Base-by-base conservation (phyloP, 2,113 vertebrate genomes). In the Sylvia atricapilla region DNA sequence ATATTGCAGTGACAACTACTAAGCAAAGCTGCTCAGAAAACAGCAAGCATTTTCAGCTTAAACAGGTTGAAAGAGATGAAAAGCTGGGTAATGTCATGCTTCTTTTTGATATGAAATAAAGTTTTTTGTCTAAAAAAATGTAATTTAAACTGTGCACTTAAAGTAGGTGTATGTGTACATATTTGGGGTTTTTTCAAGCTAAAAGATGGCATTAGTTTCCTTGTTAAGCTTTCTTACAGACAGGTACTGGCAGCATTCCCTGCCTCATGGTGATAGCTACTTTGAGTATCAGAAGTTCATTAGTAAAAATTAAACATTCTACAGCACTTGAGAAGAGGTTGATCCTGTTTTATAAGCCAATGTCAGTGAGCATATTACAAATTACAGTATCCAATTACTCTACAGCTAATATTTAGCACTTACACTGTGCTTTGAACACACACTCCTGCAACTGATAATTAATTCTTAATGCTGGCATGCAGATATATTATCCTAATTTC, bases 261-360 rank as follows among this genome's bases (percentile, higher is more conserved):
- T 89, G 76, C 79, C 58, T 81, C 76, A 73, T 15, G 7, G 41
- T 24, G 53, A 83, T 56, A 96, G 28, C 79, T 90, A 62, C 69
- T 90, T 89, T 55, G 64, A 90, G 44, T 44, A 89, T 78, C 83
- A 87, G 52, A 90, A 95, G 53, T 94, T 92, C 86, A 89, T 96
- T 92, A 92, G 56, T 43, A 96, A 92, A 49, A 76, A 93, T 94
- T 93, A 94, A 78, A 95, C 72, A 87, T 90, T 78, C 76, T 90
- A 75, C 76, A 93, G 85, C 82, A 64, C 92, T 89, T 87, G 66
- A 91, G 83, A 89, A 89, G 85, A 83, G 64, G 20, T 84, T 89
- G 82, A 88, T 92, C 72, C 60, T 89, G 39, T 66, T 96, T 94
- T 39, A 90, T 78, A 95, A 84, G 80, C 41, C 58, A 89, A 35